A percentile compares a stretch with the other conserved stretches of the same genome.
Conservation (phyloP, 2,888 invertebrate species). For the Erynnis tages region DNA sequence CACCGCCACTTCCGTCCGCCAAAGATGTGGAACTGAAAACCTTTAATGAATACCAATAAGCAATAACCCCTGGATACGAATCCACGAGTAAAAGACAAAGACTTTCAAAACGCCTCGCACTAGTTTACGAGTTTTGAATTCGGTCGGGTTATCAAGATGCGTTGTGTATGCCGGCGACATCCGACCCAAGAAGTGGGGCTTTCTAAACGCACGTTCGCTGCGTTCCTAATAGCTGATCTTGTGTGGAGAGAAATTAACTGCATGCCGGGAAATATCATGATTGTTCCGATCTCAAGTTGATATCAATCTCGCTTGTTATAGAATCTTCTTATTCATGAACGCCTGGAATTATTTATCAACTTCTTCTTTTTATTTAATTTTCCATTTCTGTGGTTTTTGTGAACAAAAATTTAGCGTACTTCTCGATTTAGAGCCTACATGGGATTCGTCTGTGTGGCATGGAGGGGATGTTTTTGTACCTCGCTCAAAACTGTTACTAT, state of each 20-base stretch:
- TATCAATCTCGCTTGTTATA: background rate
- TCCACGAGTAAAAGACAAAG: conserved; percentile 13
- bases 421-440: no score
- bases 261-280: conserved; percentile 4
- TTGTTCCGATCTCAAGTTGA: background rate
- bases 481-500: no score
- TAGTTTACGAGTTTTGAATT: conserved; percentile 28
- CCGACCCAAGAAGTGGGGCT: conserved; percentile 31
- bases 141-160: conserved; percentile 34
- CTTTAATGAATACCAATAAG: conserved; percentile 57
- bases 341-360: background rate
- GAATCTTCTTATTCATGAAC: background rate
- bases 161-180: conserved; percentile 35
- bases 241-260: conserved; percentile 16
- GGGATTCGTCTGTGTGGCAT: no score
- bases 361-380: background rate
- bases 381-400: no score
- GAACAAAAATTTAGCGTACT: no score
- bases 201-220: conserved; percentile 35
- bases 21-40: conserved; percentile 50
- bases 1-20: conserved; percentile 65
- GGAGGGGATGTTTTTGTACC: no score
- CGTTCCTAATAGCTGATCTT: conserved; percentile 30
- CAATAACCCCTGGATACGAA: conserved; percentile 28
- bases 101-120: conserved; percentile 14